Evolutionary conservation across 2,888 invertebrate species (phyloP).

Genomic region (Amblyjoppa fuscipennis): DNA sequence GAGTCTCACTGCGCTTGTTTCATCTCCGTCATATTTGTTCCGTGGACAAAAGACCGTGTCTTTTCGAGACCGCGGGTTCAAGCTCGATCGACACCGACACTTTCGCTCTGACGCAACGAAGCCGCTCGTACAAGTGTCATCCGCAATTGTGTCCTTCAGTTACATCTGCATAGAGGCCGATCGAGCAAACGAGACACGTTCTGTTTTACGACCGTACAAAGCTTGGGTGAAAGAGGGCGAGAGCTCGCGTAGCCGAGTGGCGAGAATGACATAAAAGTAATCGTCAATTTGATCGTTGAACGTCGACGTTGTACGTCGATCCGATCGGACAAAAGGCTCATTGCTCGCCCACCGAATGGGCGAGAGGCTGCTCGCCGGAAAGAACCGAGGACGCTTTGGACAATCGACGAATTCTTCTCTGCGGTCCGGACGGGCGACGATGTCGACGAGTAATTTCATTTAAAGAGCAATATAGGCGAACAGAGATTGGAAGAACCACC

Average conservation of each 20-base stretch:
- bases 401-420: constrained; percentile 34
- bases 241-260: constrained; percentile 17
- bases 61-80: background rate
- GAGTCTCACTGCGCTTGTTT: background rate
- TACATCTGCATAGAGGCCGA: background rate
- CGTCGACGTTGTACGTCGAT: constrained; percentile 56
- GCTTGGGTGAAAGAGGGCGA: constrained; percentile 40
- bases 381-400: constrained; percentile 37
- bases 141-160: no score
- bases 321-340: constrained; percentile 57
- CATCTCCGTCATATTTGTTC: background rate
- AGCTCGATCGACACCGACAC: background rate
- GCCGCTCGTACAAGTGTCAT: no score
- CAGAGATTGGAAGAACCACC: background rate
- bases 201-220: constrained; percentile 65
- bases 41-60: background rate
- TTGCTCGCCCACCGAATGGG: background rate
- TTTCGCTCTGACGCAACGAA: background rate
- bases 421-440: background rate
- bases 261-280: constrained; percentile 70
- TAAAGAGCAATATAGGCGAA: constrained; percentile 39
- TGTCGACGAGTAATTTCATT: constrained; percentile 52
- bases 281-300: constrained; percentile 71
- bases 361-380: background rate
- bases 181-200: constrained; percentile 54